These are phyloP conservation scores for Pangasius larnaudii DNA, from an alignment of 2,797 vertebrate species.

Conservation along the genomic window DNA sequence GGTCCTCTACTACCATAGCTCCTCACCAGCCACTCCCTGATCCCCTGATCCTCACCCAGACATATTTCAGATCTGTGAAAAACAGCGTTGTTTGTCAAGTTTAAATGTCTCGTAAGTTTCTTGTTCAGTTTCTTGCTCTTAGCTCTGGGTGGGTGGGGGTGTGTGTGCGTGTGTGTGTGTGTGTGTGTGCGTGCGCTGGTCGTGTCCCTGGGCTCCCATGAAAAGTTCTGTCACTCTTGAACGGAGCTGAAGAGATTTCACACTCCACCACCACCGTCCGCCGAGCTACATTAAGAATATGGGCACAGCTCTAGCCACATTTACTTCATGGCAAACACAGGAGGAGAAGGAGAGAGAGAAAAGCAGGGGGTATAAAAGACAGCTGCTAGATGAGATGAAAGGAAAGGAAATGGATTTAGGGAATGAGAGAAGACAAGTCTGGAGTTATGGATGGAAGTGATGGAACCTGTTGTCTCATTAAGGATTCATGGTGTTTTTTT, in stretches of 20 bases:
- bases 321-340: constrained; percentile 71
- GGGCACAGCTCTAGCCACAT: constrained; percentile 64
- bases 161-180: neutral
- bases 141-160: too few relatives aligned
- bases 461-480: neutral
- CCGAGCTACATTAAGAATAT: constrained; percentile 72
- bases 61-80: neutral
- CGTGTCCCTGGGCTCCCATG: constrained; percentile 50
- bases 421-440: neutral
- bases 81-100: neutral
- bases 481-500: neutral
- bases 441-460: neutral
- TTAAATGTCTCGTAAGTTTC: neutral
- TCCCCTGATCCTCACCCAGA: neutral
- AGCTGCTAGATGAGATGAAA: constrained; percentile 20
- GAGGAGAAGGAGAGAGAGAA: constrained; percentile 45
- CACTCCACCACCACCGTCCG: constrained; percentile 65
- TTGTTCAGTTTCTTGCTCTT: neutral
- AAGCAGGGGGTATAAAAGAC: constrained; percentile 58
- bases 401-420: neutral
- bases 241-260: constrained; percentile 70
- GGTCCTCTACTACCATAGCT: neutral
- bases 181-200: neutral
- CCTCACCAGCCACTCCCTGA: neutral
- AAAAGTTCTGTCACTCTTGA: constrained; percentile 66